These are phyloP conservation scores for Anhinga rufa DNA, from an alignment of 2,113 vertebrate species.

Conservation along the genomic window DNA sequence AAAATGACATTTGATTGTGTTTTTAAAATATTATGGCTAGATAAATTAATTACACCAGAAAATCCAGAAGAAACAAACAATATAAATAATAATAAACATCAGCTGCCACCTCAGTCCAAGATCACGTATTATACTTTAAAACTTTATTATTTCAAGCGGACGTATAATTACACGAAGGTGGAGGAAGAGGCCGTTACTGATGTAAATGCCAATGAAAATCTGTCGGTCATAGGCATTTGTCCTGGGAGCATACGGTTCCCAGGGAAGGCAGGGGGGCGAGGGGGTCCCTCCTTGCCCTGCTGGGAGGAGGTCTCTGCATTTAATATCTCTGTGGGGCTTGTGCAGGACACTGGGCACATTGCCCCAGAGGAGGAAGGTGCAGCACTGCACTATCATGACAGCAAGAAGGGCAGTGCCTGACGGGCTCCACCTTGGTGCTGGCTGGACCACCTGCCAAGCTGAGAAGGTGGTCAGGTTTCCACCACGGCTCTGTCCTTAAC, in stretches of 20 bases:
- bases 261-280: background rate
- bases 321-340: background rate
- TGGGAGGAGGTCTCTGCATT: background rate
- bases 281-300: background rate
- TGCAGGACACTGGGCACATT: fast-evolving
- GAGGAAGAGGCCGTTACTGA: background rate
- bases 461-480: background rate
- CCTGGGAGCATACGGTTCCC: fast-evolving
- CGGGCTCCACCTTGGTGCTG: background rate
- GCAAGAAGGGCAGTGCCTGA: background rate
- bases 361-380: background rate
- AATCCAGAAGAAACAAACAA: slow-evolving; percentile 34
- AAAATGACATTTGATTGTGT: slow-evolving; percentile 53
- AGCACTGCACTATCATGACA: fast-evolving
- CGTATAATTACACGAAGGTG: background rate
- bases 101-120: background rate
- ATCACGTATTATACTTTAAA: background rate
- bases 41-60: slow-evolving; percentile 56
- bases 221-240: background rate
- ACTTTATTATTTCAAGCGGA: background rate
- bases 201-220: background rate
- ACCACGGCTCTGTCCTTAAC: background rate
- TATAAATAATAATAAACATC: slow-evolving; percentile 28
- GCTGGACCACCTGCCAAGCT: background rate
- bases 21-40: slow-evolving; percentile 57